A percentile compares a stretch with the other conserved stretches of the same genome.
phyloP scores from a whole-genome alignment of 2,797 vertebrate genomes.

The Bucorvus abyssinicus region DNA sequence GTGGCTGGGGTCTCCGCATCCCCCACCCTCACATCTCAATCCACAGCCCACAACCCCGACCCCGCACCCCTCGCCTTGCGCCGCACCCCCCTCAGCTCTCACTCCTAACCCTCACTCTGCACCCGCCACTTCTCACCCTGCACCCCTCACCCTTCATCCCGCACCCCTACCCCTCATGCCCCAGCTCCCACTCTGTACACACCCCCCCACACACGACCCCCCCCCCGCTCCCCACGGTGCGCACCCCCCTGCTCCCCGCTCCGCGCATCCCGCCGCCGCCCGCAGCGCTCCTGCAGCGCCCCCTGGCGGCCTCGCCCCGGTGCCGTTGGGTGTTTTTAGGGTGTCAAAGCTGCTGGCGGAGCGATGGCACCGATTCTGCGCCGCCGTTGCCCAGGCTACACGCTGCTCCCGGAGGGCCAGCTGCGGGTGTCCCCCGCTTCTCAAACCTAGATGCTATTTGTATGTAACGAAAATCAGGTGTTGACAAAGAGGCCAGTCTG shows the following conservation, averaged over 20 bases:
- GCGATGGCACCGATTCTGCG: background rate
- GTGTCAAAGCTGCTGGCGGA: fast-evolving
- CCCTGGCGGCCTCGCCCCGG: background rate
- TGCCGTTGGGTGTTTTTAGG: fast-evolving
- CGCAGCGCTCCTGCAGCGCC: too few relatives aligned
- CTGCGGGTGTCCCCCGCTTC: fast-evolving
- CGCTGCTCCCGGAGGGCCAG: background rate
- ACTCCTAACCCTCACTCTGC: fast-evolving
- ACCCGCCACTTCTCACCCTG: fast-evolving
- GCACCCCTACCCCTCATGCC: background rate
- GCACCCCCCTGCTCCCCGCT: too few relatives aligned
- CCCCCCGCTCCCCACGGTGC: too few relatives aligned
- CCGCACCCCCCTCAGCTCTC: background rate
- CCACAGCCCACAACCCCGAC: background rate
- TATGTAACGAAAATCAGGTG: fast-evolving
- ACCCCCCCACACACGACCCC: too few relatives aligned
- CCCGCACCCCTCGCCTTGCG: too few relatives aligned
- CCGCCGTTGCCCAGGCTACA: fast-evolving
- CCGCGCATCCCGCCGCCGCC: too few relatives aligned
- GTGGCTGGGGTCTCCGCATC: fast-evolving
- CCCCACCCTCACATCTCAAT: too few relatives aligned
- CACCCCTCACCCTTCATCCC: too few relatives aligned
- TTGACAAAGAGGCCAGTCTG: background rate
- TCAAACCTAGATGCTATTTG: fast-evolving
- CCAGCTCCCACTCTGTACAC: too few relatives aligned